phyloP scores from a whole-genome alignment of 2,113 vertebrate species.

The Onychorhynchus coronatus region DNA sequence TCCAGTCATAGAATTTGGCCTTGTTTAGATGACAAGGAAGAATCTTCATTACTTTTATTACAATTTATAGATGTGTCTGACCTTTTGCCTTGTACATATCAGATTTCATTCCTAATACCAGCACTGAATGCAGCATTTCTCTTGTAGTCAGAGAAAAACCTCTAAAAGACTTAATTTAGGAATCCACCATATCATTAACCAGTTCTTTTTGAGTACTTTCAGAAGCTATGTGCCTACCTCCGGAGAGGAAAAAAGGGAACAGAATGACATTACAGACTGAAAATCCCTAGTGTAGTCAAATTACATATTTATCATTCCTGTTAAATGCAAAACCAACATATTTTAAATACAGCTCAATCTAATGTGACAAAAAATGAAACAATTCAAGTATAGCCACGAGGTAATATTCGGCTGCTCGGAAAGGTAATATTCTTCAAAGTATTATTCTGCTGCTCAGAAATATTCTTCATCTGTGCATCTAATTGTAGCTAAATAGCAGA shows the following conservation, averaged over 20 bases:
- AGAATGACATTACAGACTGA: not conserved
- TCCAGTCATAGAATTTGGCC: not conserved
- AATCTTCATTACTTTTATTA: conserved; percentile 6
- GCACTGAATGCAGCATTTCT: not conserved
- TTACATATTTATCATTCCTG: not conserved
- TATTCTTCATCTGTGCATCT: not conserved
- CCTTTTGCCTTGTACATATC: not conserved
- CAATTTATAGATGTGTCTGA: not conserved
- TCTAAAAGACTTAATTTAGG: not conserved
- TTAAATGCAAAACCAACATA: not conserved
- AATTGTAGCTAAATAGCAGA: not conserved
- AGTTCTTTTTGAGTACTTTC: not conserved
- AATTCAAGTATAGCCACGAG: not conserved
- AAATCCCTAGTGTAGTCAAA: not conserved
- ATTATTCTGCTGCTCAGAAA: not conserved
- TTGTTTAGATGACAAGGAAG: conserved; percentile 23
- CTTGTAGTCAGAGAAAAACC: not conserved
- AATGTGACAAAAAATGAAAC: not conserved
- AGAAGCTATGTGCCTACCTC: not conserved
- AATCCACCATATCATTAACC: not conserved
- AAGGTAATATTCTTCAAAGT: not conserved
- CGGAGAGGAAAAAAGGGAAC: conserved; percentile 31
- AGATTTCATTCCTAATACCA: not conserved
- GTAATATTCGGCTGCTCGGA: not conserved
- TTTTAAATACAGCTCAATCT: conserved; percentile 15